Conservation (phyloP, 2,888 invertebrate species). For the Gryllus longicercus region DNA sequence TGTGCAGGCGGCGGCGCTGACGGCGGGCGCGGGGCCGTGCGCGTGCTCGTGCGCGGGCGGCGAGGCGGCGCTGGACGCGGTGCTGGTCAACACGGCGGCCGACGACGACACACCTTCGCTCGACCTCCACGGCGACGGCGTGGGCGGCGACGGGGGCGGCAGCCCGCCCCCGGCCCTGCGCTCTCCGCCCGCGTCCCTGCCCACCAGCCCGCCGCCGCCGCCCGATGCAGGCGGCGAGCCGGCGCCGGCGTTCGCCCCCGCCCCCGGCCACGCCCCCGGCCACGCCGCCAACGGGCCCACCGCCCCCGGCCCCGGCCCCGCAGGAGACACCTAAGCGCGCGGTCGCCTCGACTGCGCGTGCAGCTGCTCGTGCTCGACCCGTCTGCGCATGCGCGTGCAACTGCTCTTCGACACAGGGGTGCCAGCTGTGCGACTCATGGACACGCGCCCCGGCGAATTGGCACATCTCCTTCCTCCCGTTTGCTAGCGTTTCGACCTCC, state of each 20-base stretch:
- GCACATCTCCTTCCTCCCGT: no score
- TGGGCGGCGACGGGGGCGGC: background rate
- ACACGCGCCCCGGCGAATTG: no score
- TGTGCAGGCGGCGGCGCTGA: background rate
- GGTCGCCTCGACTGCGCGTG: background rate
- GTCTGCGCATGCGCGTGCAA: no score
- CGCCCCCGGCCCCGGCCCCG: background rate
- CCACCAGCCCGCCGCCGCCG: background rate
- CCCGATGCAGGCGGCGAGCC: background rate
- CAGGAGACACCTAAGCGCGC: background rate
- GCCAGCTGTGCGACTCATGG: no score
- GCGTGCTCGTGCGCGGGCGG: background rate
- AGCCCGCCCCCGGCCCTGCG: background rate
- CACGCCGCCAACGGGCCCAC: background rate
- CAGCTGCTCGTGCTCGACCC: no score
- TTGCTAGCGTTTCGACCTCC: no score
- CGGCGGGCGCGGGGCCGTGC: background rate
- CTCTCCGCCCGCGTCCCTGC: no score
- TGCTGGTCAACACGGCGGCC: background rate
- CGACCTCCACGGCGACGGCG: no score
- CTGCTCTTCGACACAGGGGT: no score
- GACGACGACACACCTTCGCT: background rate
- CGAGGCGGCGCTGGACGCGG: background rate
- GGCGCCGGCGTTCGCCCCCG: background rate
- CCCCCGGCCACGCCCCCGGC: background rate